Evolutionary conservation across 2,113 vertebrate genomes (phyloP).

Genomic region (Solea solea): DNA sequence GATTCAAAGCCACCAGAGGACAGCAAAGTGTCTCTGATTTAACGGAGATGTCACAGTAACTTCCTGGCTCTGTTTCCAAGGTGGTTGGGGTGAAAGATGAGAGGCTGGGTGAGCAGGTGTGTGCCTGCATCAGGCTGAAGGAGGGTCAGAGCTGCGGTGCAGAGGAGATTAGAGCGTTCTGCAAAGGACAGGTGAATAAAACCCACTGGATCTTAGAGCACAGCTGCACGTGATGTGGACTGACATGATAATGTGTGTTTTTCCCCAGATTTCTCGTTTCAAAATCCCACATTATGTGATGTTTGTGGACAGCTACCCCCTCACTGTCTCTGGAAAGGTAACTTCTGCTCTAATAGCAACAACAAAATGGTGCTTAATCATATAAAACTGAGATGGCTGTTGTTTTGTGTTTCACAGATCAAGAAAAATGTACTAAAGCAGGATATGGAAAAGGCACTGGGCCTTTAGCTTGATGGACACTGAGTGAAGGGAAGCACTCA

Average conservation of each 20-base stretch:
- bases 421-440: slow-evolving; percentile 68
- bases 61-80: slow-evolving; percentile 66
- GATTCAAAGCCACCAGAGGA: slow-evolving; percentile 40
- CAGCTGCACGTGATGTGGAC: not conserved
- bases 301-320: slow-evolving; percentile 86
- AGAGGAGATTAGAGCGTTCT: slow-evolving; percentile 89
- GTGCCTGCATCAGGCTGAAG: slow-evolving; percentile 88
- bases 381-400: not conserved
- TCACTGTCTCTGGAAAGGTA: slow-evolving; percentile 93
- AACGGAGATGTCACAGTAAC: not conserved
- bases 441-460: slow-evolving; percentile 60
- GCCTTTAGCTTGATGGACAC: slow-evolving; percentile 40
- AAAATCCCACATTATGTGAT: slow-evolving; percentile 91
- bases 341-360: not conserved
- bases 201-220: not conserved
- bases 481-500: not conserved
- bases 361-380: not conserved
- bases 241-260: not conserved
- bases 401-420: slow-evolving; percentile 46
- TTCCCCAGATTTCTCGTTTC: slow-evolving; percentile 82
- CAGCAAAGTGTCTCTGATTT: slow-evolving; percentile 17
- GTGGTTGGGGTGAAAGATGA: slow-evolving; percentile 93
- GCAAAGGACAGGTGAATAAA: slow-evolving; percentile 88
- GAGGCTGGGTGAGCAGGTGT: slow-evolving; percentile 92
- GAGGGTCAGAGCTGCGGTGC: slow-evolving; percentile 77